Evolutionary conservation across 2,113 vertebrate genomes (phyloP).

Genomic region (Heptranchias perlo): DNA sequence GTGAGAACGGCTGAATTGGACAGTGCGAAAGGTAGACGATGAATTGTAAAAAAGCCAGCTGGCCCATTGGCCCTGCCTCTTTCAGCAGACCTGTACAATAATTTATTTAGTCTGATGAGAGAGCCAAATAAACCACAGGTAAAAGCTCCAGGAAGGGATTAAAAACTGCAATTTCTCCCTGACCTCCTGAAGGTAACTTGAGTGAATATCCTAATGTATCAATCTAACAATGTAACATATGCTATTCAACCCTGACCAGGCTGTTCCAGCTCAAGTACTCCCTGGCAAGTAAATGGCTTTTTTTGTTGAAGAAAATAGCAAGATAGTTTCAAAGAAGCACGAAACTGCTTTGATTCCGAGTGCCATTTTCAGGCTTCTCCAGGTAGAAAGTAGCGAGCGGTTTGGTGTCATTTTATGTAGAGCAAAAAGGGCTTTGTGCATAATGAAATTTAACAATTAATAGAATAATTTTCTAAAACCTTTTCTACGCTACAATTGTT

Average conservation of each 20-base stretch:
- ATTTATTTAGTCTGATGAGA: not conserved
- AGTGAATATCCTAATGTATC: not conserved
- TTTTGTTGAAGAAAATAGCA: not conserved
- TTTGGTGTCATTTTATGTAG: not conserved
- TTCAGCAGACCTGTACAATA: not conserved
- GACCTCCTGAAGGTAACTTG: not conserved
- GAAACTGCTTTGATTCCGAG: not conserved
- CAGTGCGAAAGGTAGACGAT: not conserved
- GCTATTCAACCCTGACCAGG: not conserved
- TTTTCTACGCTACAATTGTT: not conserved
- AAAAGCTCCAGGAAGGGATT: not conserved
- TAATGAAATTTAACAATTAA: not conserved
- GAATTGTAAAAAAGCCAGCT: not conserved
- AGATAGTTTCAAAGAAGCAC: not conserved
- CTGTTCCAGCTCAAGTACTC: not conserved
- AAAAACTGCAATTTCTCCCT: not conserved
- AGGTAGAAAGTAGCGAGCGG: not conserved
- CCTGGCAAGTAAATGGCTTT: not conserved
- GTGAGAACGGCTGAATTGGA: not conserved
- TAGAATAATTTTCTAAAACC: not conserved
- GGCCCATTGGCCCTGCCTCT: not conserved
- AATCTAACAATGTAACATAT: not conserved
- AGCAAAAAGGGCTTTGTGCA: not conserved
- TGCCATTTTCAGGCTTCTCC: not conserved
- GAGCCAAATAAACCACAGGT: not conserved